Evolutionary conservation across 2,888 invertebrate species (phyloP).

Genomic region (Celastrina argiolus): DNA sequence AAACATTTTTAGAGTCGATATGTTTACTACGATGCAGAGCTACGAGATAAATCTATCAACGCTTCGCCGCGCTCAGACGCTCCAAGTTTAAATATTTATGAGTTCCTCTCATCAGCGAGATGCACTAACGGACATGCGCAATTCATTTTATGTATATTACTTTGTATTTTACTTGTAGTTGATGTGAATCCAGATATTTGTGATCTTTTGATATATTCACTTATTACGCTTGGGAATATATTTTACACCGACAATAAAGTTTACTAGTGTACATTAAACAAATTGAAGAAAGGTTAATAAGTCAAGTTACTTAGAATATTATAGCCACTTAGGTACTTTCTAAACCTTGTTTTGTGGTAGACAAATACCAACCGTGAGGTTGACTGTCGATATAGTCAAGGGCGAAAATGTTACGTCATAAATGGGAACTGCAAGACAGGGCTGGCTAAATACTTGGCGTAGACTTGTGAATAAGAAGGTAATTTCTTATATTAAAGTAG

Average conservation of each 20-base stretch:
- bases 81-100: slow-evolving; percentile 61
- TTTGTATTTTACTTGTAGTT: not conserved
- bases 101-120: slow-evolving; percentile 57
- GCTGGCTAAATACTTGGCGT: not conserved
- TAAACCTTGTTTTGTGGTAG: not conserved
- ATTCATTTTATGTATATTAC: slow-evolving; percentile 7
- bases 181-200: too few relatives aligned
- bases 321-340: not conserved
- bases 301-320: not conserved
- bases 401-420: not conserved
- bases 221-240: too few relatives aligned
- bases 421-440: not conserved
- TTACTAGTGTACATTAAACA: not conserved
- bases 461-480: not conserved
- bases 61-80: slow-evolving; percentile 33
- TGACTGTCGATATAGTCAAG: not conserved
- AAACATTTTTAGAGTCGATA: slow-evolving; percentile 14
- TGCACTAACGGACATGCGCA: slow-evolving; percentile 43
- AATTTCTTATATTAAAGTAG: too few relatives aligned
- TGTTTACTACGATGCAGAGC: not conserved
- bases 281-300: not conserved
- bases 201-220: too few relatives aligned
- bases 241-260: too few relatives aligned
- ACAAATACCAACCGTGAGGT: not conserved
- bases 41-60: slow-evolving; percentile 61